Evolutionary conservation across 2,888 invertebrate genomes (phyloP).

Genomic region (Poecilobothrus nobilitatus): DNA sequence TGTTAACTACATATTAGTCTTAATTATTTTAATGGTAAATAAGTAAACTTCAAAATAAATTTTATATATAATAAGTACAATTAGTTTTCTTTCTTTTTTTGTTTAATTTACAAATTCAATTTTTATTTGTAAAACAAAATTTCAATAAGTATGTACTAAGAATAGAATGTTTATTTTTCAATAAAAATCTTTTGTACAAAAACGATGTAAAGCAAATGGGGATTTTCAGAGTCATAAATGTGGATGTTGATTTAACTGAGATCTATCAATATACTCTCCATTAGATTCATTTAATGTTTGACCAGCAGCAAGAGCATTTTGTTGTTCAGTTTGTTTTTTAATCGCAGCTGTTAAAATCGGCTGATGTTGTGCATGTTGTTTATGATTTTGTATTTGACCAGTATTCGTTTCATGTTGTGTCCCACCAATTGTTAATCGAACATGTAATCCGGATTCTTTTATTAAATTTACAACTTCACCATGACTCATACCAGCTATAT

Average conservation of each 20-base stretch:
- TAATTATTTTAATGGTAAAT: neutral
- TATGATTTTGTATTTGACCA: conserved; percentile 27
- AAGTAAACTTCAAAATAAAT: too few relatives aligned
- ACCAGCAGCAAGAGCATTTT: neutral
- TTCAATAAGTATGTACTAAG: too few relatives aligned
- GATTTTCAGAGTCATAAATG: conserved; percentile 45
- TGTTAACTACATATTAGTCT: neutral
- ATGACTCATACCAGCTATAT: conserved; percentile 86
- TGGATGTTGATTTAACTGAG: conserved; percentile 33
- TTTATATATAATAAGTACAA: too few relatives aligned
- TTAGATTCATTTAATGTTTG: neutral
- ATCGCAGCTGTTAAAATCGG: neutral
- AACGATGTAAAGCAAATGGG: neutral
- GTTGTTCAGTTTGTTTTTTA: neutral
- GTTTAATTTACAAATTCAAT: too few relatives aligned
- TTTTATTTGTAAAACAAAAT: too few relatives aligned
- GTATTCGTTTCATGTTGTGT: conserved; percentile 34
- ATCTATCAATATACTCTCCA: conserved; percentile 26
- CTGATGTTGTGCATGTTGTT: conserved; percentile 27
- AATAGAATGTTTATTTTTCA: too few relatives aligned
- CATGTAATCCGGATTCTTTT: conserved; percentile 88
- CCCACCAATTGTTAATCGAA: conserved; percentile 67
- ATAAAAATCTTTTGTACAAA: neutral
- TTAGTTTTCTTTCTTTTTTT: too few relatives aligned
- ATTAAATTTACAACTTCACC: conserved; percentile 96